phyloP scores from a whole-genome alignment of 2,888 invertebrate species.

The Erebia ligea region DNA sequence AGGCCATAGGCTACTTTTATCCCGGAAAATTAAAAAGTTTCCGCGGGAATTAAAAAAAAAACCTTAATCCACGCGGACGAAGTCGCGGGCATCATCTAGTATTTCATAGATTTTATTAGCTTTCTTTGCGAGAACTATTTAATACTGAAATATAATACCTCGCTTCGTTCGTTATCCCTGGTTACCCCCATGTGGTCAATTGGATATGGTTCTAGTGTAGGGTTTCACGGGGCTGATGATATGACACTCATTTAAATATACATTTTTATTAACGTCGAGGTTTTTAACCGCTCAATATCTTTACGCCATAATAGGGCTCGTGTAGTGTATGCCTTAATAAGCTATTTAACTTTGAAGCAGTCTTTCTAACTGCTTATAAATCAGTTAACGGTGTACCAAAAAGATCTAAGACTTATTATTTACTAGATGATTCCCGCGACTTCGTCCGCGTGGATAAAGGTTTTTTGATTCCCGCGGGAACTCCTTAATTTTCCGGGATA shows the following conservation, averaged over 20 bases:
- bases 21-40: too few species aligned
- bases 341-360: not conserved
- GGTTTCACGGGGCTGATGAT: constrained; percentile 8
- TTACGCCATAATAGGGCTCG: not conserved
- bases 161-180: constrained; percentile 32
- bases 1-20: too few species aligned
- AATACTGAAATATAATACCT: constrained; percentile 32
- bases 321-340: not conserved
- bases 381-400: too few species aligned
- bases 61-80: too few species aligned
- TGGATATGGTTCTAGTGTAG: constrained; percentile 10
- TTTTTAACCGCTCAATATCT: not conserved
- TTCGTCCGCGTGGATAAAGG: too few species aligned
- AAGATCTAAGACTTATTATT: too few species aligned
- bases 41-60: too few species aligned
- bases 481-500: too few species aligned
- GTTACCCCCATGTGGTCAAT: constrained; percentile 29
- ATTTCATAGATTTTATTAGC: not conserved
- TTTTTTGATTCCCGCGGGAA: too few species aligned
- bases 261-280: not conserved
- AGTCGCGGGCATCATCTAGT: too few species aligned
- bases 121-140: not conserved
- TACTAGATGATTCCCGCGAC: too few species aligned
- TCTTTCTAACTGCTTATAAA: not conserved
- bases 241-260: not conserved